These are phyloP conservation scores for Limonius californicus DNA, from an alignment of 1,140 invertebrate species.

Conservation along the genomic window DNA sequence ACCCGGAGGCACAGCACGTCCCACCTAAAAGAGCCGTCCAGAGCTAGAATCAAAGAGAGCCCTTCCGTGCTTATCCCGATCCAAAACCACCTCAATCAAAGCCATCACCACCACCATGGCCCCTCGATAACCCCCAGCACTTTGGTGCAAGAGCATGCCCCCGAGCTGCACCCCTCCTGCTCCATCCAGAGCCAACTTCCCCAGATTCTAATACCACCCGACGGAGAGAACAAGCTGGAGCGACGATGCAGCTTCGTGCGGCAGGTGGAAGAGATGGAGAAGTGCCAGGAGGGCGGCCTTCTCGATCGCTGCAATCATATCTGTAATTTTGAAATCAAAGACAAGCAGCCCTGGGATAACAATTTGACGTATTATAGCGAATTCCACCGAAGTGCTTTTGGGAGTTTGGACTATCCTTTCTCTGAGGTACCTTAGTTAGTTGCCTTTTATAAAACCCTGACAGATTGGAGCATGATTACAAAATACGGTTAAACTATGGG, in stretches of 20 bases:
- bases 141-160: constrained; percentile 23
- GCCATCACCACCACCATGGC: constrained; percentile 33
- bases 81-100: constrained; percentile 33
- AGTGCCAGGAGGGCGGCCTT: constrained; percentile 36
- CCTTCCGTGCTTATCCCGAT: constrained; percentile 45
- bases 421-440: constrained; percentile 45
- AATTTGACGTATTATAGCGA: constrained; percentile 39
- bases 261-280: constrained; percentile 45
- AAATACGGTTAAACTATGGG: no score
- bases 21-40: constrained; percentile 42
- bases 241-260: constrained; percentile 45
- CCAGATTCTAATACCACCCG: constrained; percentile 39
- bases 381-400: constrained; percentile 38
- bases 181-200: constrained; percentile 40
- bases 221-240: constrained; percentile 38
- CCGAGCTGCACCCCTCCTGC: constrained; percentile 20
- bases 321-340: constrained; percentile 46
- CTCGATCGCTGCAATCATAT: constrained; percentile 44
- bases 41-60: constrained; percentile 41
- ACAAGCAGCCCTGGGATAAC: constrained; percentile 39
- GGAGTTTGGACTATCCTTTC: constrained; percentile 47
- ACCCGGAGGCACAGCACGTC: constrained; percentile 43
- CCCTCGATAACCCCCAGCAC: constrained; percentile 27
- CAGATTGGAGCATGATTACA: no score
- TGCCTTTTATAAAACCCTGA: no score